Conservation (phyloP, 2,797 vertebrate genomes). For the Trachurus trachurus region DNA sequence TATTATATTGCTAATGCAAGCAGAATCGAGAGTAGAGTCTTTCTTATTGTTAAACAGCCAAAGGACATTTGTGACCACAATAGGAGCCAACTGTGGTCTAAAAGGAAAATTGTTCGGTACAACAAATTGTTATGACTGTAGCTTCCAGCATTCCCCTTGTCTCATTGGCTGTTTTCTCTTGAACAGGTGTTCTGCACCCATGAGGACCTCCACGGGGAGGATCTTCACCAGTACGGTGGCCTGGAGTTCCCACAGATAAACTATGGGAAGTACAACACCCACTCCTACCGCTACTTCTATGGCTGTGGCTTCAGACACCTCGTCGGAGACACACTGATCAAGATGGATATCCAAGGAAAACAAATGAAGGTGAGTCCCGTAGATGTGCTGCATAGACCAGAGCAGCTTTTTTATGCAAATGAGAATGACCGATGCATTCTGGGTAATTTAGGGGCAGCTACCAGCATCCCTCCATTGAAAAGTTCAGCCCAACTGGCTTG, state of each 20-base stretch:
- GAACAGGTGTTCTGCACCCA: conserved; percentile 90
- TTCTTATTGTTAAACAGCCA: background rate
- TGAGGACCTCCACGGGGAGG: conserved; percentile 89
- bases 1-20: background rate
- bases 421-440: too few relatives aligned
- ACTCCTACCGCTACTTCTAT: conserved; percentile 91
- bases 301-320: conserved; percentile 93
- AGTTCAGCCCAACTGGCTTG: too few relatives aligned
- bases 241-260: conserved; percentile 95
- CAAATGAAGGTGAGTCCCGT: conserved; percentile 84
- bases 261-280: conserved; percentile 87
- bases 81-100: too few relatives aligned
- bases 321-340: conserved; percentile 91
- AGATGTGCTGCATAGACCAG: background rate
- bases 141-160: background rate
- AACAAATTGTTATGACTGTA: background rate
- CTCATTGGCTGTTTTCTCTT: background rate
- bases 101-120: background rate
- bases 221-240: conserved; percentile 88
- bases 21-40: background rate
- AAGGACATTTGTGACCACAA: too few relatives aligned
- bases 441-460: too few relatives aligned
- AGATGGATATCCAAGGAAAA: conserved; percentile 90
- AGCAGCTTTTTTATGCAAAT: too few relatives aligned
- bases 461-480: too few relatives aligned